Percentiles rank a stretch among this genome's conserved stretches.
Evolutionary conservation across 2,888 invertebrate genomes (phyloP).

Genomic region (Acanthacorydalis orientalis): DNA sequence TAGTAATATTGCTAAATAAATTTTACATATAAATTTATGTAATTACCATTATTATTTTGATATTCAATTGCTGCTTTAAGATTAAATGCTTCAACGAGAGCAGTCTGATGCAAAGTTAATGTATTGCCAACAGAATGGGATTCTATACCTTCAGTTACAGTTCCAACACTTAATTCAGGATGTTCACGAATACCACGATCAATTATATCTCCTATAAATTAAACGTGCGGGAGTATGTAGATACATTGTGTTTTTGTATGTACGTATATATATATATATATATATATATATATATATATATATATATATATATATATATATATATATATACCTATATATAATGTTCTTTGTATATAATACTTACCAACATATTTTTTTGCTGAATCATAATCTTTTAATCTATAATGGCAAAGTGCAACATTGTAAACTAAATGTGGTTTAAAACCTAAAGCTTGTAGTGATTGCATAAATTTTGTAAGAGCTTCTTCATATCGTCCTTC

Average conservation of each 20-base stretch:
- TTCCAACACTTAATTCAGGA: conserved; percentile 92
- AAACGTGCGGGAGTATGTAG: too few species aligned
- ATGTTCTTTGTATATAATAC: conserved; percentile 3
- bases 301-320: conserved; percentile 2
- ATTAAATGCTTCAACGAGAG: conserved; percentile 95
- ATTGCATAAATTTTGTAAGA: conserved; percentile 71
- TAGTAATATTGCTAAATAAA: neutral
- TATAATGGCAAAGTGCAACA: conserved; percentile 87
- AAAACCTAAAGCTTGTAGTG: conserved; percentile 77
- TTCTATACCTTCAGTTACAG: conserved; percentile 85
- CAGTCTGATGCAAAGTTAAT: conserved; percentile 82
- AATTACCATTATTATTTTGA: conserved; percentile 61
- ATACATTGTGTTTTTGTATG: too few species aligned
- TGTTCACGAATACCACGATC: conserved; percentile 92
- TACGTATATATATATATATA: too few species aligned
- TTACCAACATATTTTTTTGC: conserved; percentile 83
- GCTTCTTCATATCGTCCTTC: conserved; percentile 82
- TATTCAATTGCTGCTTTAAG: conserved; percentile 97
- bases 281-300: too few species aligned
- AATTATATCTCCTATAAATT: conserved; percentile 59
- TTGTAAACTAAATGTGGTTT: conserved; percentile 88
- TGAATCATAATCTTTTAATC: conserved; percentile 81
- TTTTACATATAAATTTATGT: conserved; percentile 1
- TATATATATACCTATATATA: conserved; percentile 4
- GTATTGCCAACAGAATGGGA: conserved; percentile 94